A percentile compares a stretch with the other conserved stretches of the same genome.
Evolutionary conservation across 1,140 invertebrate genomes (phyloP).

Genomic region (Cheumatopsyche charites): DNA sequence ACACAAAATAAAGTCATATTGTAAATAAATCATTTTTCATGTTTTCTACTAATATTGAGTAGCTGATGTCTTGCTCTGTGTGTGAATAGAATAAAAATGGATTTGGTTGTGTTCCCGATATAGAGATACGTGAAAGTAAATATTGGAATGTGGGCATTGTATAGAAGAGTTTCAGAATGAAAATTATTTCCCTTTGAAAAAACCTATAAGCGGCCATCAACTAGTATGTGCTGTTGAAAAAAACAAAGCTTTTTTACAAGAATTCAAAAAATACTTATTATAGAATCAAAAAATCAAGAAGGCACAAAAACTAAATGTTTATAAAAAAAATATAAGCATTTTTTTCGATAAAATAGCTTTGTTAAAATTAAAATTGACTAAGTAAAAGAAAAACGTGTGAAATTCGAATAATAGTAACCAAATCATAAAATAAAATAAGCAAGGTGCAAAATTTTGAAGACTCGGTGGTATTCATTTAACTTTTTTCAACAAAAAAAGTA

Average conservation of each 20-base stretch:
- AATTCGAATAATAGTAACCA: not conserved
- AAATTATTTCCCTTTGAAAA: not conserved
- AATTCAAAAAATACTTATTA: not conserved
- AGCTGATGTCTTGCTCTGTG: no score
- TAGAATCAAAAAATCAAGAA: not conserved
- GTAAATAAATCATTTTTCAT: no score
- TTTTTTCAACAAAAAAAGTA: no score
- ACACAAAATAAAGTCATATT: no score
- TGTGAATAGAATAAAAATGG: no score
- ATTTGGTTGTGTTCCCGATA: no score
- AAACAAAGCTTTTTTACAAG: conserved; percentile 22
- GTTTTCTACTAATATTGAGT: no score
- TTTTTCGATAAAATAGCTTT: conserved; percentile 6
- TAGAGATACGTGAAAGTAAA: not conserved
- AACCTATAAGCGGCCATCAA: conserved; percentile 19
- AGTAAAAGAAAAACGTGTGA: not conserved
- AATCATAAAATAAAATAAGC: not conserved
- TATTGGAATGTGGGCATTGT: not conserved
- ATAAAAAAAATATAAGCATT: not conserved
- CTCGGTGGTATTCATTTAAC: not conserved
- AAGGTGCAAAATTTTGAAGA: not conserved
- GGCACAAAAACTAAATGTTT: not conserved
- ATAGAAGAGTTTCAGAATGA: conserved; percentile 14
- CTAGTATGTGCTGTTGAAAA: conserved; percentile 23
- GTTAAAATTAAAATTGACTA: not conserved